Evolutionary conservation across 2,113 vertebrate species (phyloP).

Genomic region (Sinocyclocheilus maitianheensis): DNA sequence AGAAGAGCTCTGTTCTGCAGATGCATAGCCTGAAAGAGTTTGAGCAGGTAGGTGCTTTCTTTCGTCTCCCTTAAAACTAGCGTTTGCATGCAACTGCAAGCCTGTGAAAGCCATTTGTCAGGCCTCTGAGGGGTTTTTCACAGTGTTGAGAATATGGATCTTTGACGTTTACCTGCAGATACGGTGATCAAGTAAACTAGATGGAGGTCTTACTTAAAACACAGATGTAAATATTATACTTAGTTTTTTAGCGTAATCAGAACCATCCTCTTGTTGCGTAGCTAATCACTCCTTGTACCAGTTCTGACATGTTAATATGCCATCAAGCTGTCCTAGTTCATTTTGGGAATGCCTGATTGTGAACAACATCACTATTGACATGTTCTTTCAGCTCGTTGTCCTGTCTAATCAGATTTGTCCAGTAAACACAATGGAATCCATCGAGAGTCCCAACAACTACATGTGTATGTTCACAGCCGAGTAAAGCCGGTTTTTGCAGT

Average conservation of each 20-base stretch:
- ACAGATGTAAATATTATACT: background rate
- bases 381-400: constrained; percentile 34
- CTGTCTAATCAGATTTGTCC: constrained; percentile 31
- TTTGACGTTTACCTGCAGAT: background rate
- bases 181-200: background rate
- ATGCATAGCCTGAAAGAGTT: constrained; percentile 87
- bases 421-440: constrained; percentile 17
- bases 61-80: background rate
- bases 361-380: constrained; percentile 34
- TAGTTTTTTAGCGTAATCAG: background rate
- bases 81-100: background rate
- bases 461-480: background rate
- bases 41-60: constrained; percentile 82
- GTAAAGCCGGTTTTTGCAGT: constrained; percentile 28
- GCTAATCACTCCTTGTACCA: background rate
- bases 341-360: background rate
- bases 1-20: constrained; percentile 74
- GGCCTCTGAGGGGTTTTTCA: background rate
- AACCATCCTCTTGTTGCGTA: background rate
- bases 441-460: constrained; percentile 3
- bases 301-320: constrained; percentile 24
- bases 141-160: background rate
- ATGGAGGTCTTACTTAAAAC: background rate
- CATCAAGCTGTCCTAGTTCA: constrained; percentile 12
- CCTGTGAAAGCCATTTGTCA: constrained; percentile 25